A percentile compares a stretch with the other conserved stretches of the same genome.
These are phyloP conservation scores for Prosapia bicincta DNA, from an alignment of 2,888 invertebrate genomes.

Conservation along the genomic window DNA sequence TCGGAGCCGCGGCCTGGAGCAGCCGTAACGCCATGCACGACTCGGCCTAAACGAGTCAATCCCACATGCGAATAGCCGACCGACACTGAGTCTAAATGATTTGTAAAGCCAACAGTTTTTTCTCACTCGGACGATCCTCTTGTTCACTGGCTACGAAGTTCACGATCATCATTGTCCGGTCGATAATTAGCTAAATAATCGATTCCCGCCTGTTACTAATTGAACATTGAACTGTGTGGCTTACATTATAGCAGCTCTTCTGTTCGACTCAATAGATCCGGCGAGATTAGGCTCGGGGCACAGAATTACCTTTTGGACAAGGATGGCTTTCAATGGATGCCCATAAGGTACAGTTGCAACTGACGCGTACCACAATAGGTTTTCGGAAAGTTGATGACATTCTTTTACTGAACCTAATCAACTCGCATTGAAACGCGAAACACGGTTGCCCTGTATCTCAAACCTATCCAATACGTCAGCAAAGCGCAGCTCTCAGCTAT, in stretches of 20 bases:
- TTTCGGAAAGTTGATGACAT: no score
- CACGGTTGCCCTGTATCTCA: no score
- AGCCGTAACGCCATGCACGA: conserved; percentile 20
- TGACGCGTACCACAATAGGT: no score
- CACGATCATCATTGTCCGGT: conserved; percentile 25
- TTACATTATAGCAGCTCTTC: conserved; percentile 8
- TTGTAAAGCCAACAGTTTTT: neutral
- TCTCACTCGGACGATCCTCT: neutral
- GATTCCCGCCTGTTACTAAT: conserved; percentile 22
- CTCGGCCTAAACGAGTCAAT: neutral
- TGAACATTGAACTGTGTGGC: conserved; percentile 22
- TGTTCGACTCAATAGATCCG: neutral
- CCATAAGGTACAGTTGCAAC: conserved; percentile 2
- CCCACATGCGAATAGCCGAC: neutral
- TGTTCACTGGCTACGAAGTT: conserved; percentile 10
- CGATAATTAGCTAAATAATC: conserved; percentile 26
- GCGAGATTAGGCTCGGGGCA: neutral
- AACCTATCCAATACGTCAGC: no score
- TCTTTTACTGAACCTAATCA: no score
- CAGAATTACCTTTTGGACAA: neutral
- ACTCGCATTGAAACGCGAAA: no score
- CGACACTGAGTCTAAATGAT: neutral
- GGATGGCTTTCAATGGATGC: neutral
- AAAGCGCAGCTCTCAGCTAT: no score
- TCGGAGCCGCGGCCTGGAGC: conserved; percentile 23